These are phyloP conservation scores for Tupaia chinensis DNA, from an alignment of 2,113 vertebrate species.

Conservation along the genomic window DNA sequence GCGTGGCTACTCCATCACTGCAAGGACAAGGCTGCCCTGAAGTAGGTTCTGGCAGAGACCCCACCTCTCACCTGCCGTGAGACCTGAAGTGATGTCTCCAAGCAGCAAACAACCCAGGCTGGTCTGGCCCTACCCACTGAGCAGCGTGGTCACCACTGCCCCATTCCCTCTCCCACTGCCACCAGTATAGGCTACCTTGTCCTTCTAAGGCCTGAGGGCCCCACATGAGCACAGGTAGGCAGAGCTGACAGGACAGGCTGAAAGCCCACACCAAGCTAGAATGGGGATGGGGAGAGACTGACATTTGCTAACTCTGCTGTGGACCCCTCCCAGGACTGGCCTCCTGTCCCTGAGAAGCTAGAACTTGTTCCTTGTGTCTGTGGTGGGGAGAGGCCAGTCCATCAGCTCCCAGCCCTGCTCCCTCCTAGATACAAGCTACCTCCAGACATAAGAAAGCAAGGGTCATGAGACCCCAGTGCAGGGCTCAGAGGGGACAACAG, in stretches of 20 bases:
- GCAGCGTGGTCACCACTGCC: no score
- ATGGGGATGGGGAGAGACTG: rapidly evolving
- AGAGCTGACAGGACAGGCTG: neutral
- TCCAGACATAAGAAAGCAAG: neutral
- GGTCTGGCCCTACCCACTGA: no score
- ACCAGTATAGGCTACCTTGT: neutral
- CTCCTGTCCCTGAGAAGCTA: rapidly evolving
- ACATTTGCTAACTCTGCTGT: rapidly evolving
- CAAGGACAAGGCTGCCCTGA: neutral
- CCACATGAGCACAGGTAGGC: neutral
- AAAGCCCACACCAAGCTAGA: rapidly evolving
- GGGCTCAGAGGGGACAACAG: rapidly evolving
- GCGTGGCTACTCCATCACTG: neutral
- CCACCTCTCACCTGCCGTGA: no score
- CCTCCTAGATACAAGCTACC: neutral
- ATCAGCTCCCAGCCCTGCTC: neutral
- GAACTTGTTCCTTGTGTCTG: rapidly evolving
- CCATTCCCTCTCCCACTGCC: neutral
- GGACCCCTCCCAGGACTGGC: rapidly evolving
- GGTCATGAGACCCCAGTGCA: neutral
- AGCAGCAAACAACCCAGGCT: neutral
- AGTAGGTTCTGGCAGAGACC: neutral
- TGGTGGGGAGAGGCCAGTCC: neutral
- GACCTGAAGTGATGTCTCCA: no score
- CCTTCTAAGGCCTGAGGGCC: neutral